These are phyloP conservation scores for Camptogramma bilineatum DNA, from an alignment of 2,888 invertebrate species.

Conservation along the genomic window DNA sequence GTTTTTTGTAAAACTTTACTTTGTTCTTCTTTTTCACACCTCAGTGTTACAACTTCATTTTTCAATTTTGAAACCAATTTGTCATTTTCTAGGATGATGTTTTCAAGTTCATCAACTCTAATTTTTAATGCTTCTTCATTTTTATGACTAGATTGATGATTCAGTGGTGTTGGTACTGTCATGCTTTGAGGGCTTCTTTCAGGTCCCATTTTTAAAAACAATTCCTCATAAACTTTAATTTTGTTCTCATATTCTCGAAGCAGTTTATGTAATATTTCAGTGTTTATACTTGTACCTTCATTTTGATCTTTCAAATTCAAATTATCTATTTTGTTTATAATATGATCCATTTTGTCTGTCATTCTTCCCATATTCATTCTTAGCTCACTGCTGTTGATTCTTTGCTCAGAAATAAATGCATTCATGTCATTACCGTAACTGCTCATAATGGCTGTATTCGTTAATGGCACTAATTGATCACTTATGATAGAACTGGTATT, in stretches of 20 bases:
- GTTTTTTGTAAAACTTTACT: constrained; percentile 46
- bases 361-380: constrained; percentile 74
- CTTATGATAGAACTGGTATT: constrained; percentile 46
- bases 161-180: background rate
- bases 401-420: constrained; percentile 71
- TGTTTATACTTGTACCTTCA: constrained; percentile 51
- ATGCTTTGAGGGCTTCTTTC: constrained; percentile 40
- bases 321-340: constrained; percentile 61
- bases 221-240: constrained; percentile 71
- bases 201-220: constrained; percentile 54
- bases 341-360: constrained; percentile 68
- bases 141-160: constrained; percentile 7
- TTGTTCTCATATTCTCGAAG: constrained; percentile 75
- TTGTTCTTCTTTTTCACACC: constrained; percentile 44
- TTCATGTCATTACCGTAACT: constrained; percentile 57
- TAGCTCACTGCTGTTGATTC: constrained; percentile 72
- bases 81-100: constrained; percentile 52
- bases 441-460: constrained; percentile 49
- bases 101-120: constrained; percentile 52
- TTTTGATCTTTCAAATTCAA: constrained; percentile 48
- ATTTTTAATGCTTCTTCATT: constrained; percentile 38
- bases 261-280: constrained; percentile 67
- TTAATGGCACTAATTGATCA: constrained; percentile 62
- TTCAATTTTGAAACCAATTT: constrained; percentile 52
- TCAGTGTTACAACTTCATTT: constrained; percentile 52